Conservation (phyloP, 2,888 invertebrate species). For the Neoitamus cyanurus region DNA sequence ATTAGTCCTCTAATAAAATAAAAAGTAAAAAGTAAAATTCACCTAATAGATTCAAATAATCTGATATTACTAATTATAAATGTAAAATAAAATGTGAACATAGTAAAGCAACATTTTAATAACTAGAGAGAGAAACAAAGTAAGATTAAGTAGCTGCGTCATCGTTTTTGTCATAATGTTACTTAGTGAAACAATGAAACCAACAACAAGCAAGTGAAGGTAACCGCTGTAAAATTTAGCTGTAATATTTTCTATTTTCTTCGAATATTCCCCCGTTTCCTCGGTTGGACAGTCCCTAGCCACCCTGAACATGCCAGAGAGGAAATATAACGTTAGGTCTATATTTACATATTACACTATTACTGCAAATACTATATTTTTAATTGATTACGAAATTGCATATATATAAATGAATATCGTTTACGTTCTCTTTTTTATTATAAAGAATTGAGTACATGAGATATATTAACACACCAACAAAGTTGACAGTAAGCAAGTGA, state of each 20-base stretch:
- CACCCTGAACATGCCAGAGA: not conserved
- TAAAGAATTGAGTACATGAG: conserved; percentile 19
- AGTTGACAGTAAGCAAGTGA: conserved; percentile 26
- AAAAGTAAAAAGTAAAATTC: not conserved
- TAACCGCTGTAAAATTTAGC: conserved; percentile 40
- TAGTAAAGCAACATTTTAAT: conserved; percentile 27
- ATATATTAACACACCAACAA: conserved; percentile 36
- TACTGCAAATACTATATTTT: conserved; percentile 48
- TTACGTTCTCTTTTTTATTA: conserved; percentile 28
- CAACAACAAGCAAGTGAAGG: conserved; percentile 14
- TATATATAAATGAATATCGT: conserved; percentile 25
- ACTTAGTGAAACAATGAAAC: conserved; percentile 32
- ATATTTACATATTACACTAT: conserved; percentile 40
- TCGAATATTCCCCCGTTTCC: conserved; percentile 8
- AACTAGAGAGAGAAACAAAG: conserved; percentile 14
- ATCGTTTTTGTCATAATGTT: conserved; percentile 37
- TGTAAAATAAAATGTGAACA: conserved; percentile 30
- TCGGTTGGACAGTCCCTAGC: not conserved
- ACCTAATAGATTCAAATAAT: conserved; percentile 6
- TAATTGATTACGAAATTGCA: conserved; percentile 39
- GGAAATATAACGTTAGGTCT: conserved; percentile 15
- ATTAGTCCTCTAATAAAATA: conserved; percentile 19
- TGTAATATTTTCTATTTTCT: conserved; percentile 42
- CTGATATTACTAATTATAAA: conserved; percentile 28
- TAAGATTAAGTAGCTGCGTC: conserved; percentile 46